Percentiles rank a stretch among this genome's conserved stretches.
Evolutionary conservation across 2,888 invertebrate genomes (phyloP).

Genomic region (Aleiodes alternator): DNA sequence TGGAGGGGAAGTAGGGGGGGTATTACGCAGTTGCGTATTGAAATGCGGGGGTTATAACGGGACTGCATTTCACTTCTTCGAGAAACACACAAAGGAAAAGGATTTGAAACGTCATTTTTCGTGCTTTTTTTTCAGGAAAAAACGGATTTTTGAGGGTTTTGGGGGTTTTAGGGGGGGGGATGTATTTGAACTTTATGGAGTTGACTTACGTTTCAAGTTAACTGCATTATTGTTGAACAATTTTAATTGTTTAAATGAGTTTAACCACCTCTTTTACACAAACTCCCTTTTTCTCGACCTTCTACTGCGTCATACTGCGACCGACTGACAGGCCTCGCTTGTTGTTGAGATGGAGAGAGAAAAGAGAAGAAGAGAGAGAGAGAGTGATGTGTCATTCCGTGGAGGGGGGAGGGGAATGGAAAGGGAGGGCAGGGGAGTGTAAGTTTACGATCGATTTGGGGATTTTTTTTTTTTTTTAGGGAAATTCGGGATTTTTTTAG

Average conservation of each 20-base stretch:
- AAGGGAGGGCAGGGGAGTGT: too few species aligned
- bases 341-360: conserved; percentile 49
- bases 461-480: too few species aligned
- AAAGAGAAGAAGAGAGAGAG: too few species aligned
- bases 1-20: too few species aligned
- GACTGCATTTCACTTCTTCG: conserved; percentile 32
- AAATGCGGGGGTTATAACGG: conserved; percentile 36
- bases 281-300: conserved; percentile 48
- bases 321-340: conserved; percentile 55
- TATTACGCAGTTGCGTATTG: too few species aligned
- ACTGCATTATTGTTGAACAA: neutral
- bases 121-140: too few species aligned
- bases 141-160: too few species aligned
- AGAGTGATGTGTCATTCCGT: too few species aligned
- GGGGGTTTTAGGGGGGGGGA: too few species aligned
- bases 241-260: neutral
- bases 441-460: too few species aligned
- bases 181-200: neutral
- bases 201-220: conserved; percentile 7
- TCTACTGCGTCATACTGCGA: conserved; percentile 72
- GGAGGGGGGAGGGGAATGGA: too few species aligned
- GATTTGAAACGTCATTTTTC: conserved; percentile 6
- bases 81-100: conserved; percentile 15
- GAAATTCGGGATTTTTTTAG: too few species aligned
- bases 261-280: conserved; percentile 59